Percentiles rank a stretch among this genome's conserved stretches.
Conservation (phyloP, 1,140 invertebrate genomes). For the Drosophila burlai region DNA sequence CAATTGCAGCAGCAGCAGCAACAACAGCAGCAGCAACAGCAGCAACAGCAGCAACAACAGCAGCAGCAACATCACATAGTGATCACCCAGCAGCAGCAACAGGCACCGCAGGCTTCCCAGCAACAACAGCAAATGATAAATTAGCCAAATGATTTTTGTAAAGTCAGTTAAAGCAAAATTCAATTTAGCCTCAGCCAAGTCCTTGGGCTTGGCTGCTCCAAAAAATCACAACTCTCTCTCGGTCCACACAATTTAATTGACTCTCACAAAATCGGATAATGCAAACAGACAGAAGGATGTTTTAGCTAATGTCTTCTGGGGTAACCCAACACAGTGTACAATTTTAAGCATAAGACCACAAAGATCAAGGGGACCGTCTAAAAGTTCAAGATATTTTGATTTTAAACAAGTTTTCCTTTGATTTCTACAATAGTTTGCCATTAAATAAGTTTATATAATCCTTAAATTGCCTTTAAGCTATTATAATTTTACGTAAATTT, state of each 20-base stretch:
- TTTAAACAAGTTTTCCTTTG: no score
- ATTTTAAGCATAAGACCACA: conserved; percentile 20
- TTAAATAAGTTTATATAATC: not conserved
- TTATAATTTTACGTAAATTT: not conserved
- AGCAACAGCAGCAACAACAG: conserved; percentile 68
- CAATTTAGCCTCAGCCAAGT: conserved; percentile 36
- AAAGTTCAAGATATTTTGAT: not conserved
- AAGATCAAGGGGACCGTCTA: conserved; percentile 17
- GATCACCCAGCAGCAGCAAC: conserved; percentile 69
- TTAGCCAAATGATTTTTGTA: conserved; percentile 85
- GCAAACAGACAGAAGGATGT: conserved; percentile 39
- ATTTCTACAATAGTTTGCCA: not conserved
- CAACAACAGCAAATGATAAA: conserved; percentile 81
- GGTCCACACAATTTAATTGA: conserved; percentile 79
- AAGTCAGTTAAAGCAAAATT: conserved; percentile 84
- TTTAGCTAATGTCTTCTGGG: conserved; percentile 43
- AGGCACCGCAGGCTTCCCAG: conserved; percentile 44
- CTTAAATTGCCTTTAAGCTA: no score
- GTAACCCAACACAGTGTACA: conserved; percentile 29
- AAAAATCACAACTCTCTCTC: conserved; percentile 43
- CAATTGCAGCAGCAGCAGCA: conserved; percentile 68
- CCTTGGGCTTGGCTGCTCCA: conserved; percentile 18
- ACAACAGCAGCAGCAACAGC: conserved; percentile 61
- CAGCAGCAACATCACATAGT: conserved; percentile 75
- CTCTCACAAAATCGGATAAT: conserved; percentile 76